These are phyloP conservation scores for Drosophila carrolli DNA, from an alignment of 1,140 invertebrate species.

Conservation along the genomic window DNA sequence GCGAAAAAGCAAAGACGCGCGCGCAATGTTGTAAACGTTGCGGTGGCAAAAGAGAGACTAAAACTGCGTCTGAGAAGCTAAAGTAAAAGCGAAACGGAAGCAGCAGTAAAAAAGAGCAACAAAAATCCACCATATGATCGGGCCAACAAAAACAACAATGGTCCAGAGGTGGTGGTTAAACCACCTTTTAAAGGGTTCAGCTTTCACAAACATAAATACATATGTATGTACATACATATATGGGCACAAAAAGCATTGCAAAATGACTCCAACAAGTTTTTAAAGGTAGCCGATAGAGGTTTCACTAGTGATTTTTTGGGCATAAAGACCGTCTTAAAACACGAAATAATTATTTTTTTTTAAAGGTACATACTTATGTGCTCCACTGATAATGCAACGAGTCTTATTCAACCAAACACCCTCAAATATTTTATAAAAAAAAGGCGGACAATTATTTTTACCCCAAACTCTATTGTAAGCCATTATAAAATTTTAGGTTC, in stretches of 20 bases:
- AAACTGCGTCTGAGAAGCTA: conserved; percentile 21
- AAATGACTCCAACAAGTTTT: background rate
- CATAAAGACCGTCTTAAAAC: no score
- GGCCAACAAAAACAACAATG: conserved; percentile 4
- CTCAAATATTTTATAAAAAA: no score
- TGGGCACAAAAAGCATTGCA: background rate
- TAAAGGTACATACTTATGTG: no score
- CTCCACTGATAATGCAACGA: no score
- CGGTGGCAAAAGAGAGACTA: conserved; percentile 63
- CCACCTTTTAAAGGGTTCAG: background rate
- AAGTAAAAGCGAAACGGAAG: conserved; percentile 15
- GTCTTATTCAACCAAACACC: no score
- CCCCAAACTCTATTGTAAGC: no score
- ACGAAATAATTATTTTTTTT: no score
- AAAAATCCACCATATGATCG: conserved; percentile 60
- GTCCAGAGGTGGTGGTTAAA: conserved; percentile 15
- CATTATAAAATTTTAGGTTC: no score
- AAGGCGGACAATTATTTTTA: no score
- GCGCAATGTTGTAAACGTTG: conserved; percentile 64
- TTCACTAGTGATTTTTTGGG: no score
- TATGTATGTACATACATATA: background rate
- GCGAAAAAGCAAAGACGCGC: conserved; percentile 51
- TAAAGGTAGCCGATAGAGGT: background rate
- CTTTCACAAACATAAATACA: background rate
- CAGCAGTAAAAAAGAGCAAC: conserved; percentile 26